Evolutionary conservation across 2,888 invertebrate genomes (phyloP).

Genomic region (Colostygia pectinataria): DNA sequence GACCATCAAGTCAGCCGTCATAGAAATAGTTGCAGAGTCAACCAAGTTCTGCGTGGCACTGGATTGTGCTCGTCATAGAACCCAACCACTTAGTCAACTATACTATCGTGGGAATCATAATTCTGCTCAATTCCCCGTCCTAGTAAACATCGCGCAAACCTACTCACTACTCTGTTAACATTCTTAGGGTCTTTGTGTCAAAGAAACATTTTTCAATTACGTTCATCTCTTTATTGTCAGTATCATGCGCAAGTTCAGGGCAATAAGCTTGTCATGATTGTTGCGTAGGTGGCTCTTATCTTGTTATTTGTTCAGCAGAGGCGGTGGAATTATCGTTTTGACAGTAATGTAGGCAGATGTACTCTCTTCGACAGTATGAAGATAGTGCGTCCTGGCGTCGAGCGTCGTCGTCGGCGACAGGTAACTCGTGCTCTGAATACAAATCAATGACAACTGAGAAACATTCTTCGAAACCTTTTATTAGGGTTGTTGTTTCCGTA

Average conservation of each 20-base stretch:
- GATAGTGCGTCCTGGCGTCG: slow-evolving; percentile 22
- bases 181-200: slow-evolving; percentile 27
- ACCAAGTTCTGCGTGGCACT: no score
- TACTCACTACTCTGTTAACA: slow-evolving; percentile 15
- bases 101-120: slow-evolving; percentile 33
- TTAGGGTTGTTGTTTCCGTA: neutral
- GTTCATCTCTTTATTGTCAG: slow-evolving; percentile 18
- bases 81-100: slow-evolving; percentile 8
- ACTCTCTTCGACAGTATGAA: slow-evolving; percentile 14
- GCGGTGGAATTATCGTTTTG: slow-evolving; percentile 45
- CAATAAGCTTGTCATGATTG: slow-evolving; percentile 56
- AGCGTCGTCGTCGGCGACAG: slow-evolving; percentile 17
- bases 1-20: no score
- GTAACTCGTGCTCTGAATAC: slow-evolving; percentile 26
- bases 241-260: slow-evolving; percentile 44
- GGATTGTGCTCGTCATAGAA: no score
- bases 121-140: slow-evolving; percentile 37
- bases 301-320: slow-evolving; percentile 40
- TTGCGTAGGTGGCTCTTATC: slow-evolving; percentile 58
- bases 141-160: slow-evolving; percentile 14
- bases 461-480: slow-evolving; percentile 24
- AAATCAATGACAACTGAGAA: slow-evolving; percentile 26
- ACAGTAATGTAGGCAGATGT: slow-evolving; percentile 41
- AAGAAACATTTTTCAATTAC: slow-evolving; percentile 23
- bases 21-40: no score